Evolutionary conservation across 2,113 vertebrate species (phyloP), one percentile per base, ranked within the genome.

Genomic region (Echinops telfairi): DNA sequence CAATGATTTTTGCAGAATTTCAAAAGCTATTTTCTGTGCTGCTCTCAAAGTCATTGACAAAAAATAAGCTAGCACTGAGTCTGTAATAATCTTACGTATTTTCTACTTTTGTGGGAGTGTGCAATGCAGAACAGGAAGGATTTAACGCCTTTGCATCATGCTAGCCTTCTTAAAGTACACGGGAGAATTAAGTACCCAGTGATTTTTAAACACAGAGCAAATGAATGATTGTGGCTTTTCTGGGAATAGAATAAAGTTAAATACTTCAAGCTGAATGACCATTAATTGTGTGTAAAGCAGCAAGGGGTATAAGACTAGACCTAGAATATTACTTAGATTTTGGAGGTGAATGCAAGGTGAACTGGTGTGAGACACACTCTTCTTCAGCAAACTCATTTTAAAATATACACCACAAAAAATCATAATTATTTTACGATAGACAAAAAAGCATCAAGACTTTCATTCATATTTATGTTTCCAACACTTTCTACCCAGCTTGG

Each of bases 21-120:
- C 81, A 70, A 92, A 88, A 95, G 53, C 36, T 82, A 66, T 80
- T 91, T 93, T 96, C 81, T 79, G 31, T 62, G 57, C 53, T 78
- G 3, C 36, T 93, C 76, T 86, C 95, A 95, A 92, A 94, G 91
- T 40, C 94, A 84, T 60, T 93, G 92, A 95, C 85, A 95, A 90
- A 95, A 95, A 90, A 88, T 53, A 94, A 88, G 93, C 83, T 57
- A 79, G 47, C 36, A 91, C 64, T 80, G 80, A 83, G 79, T 70
- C 62, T 78, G 70, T 76, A 88, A 83, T 93, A 92, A 90, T 92
- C 94, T 87, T 83, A 71, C 60, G 47, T 88, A 86, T 60, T 85
- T 94, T 85, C 64, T 86, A 53, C 89, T 86, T 94, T 90, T 79
- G 82, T 23, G 17, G 31, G 22, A 36, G 31, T 83, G 36, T 68